A percentile compares a stretch with the other conserved stretches of the same genome.
Conservation (phyloP, 2,797 vertebrate species). For the Paramormyrops hopkinsi region DNA sequence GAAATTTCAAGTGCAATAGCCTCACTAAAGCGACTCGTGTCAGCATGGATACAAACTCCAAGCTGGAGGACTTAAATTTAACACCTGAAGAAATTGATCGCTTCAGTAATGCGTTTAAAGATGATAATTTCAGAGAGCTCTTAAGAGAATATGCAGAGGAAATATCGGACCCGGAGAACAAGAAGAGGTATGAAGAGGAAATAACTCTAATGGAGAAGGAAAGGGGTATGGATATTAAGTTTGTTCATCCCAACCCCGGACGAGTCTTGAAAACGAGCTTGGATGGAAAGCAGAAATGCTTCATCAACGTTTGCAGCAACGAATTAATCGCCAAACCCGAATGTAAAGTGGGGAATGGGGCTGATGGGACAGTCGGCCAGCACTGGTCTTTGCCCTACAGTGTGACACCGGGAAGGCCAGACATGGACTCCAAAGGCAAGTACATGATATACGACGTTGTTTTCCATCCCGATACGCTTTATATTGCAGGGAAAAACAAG, state of each 20-base stretch:
- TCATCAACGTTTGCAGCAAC: constrained; percentile 78
- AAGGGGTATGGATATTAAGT: constrained; percentile 70
- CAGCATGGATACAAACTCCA: constrained; percentile 59
- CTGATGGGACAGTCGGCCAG: constrained; percentile 50
- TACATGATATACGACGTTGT: constrained; percentile 76
- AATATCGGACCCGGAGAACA: constrained; percentile 71
- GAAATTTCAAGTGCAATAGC: background rate
- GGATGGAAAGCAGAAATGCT: constrained; percentile 67
- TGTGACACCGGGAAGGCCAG: constrained; percentile 68
- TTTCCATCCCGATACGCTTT: constrained; percentile 77
- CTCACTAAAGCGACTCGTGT: background rate
- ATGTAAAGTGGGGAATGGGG: constrained; percentile 36
- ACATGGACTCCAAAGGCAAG: constrained; percentile 53
- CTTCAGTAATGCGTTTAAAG: constrained; percentile 69
- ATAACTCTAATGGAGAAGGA: constrained; percentile 75
- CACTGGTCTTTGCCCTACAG: constrained; percentile 77
- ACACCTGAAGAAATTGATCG: constrained; percentile 68
- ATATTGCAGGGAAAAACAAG: constrained; percentile 61
- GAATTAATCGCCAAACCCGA: constrained; percentile 59
- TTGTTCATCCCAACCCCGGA: constrained; percentile 74
- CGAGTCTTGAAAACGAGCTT: constrained; percentile 72
- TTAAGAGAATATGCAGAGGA: constrained; percentile 74
- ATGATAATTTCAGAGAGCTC: constrained; percentile 69
- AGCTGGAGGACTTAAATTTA: constrained; percentile 67
- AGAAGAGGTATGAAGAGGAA: constrained; percentile 74